Evolutionary conservation across 2,888 invertebrate genomes (phyloP), one percentile per base, ranked within the genome.

Genomic region (Acronicta aceris): DNA sequence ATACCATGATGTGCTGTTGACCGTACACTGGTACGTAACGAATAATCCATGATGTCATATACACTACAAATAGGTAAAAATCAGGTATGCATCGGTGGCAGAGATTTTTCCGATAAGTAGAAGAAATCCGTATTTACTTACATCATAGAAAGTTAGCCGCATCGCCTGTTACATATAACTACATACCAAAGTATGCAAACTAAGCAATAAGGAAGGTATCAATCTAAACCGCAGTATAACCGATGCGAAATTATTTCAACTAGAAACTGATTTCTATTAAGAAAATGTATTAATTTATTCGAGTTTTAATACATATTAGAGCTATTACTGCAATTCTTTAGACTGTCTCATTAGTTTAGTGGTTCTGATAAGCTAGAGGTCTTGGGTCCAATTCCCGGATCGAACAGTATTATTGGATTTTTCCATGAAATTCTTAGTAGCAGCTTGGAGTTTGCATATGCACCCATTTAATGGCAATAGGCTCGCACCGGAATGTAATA

Each of bases 151-250:
- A 78, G 79, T 73, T 68, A 54, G 45, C 49, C 52, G 59, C 51
- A 51, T 65, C 42, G 38, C 47, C 47, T 63, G 71, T 63, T 76
- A 74, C 74, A 75, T 59, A 72, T 72, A 59, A 47, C 43, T 65
- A 61, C 59, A 56, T 53, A 61, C 51, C 43, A 54, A 66, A 46
- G 47, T 58, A 71, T 65, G 68, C 58, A 52, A 69, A 61, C 61
- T 55, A 66, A 51, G 62, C 67, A 79, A 76, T 74, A 65, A 79
- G 79, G 79, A 78, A 73, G 69, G 55, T 62, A 74, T 61, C 42
- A 55, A 42, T 63, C 30, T 51, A 57, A 61, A 41, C 17, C 36
- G 10, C 46, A 47, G 36, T 56, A 45, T 55, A 63, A 54, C 45
- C 38, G 53, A 62, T 58, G 27, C 21, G 13, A 21, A 47, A 45